Base-by-base conservation (phyloP, 2,113 vertebrate species). In the Apus apus region DNA sequence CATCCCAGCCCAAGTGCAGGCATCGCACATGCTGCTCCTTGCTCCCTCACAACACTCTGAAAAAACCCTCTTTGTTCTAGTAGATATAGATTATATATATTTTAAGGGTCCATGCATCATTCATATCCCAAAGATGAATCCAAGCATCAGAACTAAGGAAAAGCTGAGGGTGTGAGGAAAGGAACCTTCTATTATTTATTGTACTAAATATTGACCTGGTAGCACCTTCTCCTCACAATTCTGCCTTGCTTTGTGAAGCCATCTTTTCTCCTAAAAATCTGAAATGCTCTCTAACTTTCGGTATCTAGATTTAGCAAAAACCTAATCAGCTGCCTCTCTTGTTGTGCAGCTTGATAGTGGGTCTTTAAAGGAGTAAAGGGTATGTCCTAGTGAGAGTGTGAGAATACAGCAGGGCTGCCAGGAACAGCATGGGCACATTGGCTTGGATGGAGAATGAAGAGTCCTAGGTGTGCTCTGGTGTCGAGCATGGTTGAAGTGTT, bases 31-130 rank as follows among this genome's bases (percentile, higher is more conserved):
- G n/a, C 66, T 87, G 36, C 38, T 76, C 66, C 23, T 30, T 88
- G 82, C 85, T 94, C 51, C 54, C 32, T 89, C 61, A 77, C 92
- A 97, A 85, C 58, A 60, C 78, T 68, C 75, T 79, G 85, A 72
- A 97, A 96, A 95, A 96, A 95, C 90, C 76, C 91, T 97, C 96
- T 97, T 96, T 89, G 95, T 96, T 97, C 95, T 93, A 87, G 95
- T 87, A 96, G 81, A 82, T 94, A 93, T 13, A 78, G 80, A 75
- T 95, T 79, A 94, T 93, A 95, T 97, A 98, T 98, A 97, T 98
- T 97, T 97, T 96, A 96, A 91, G 87, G 90, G 45, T 38, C 60
- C 74, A 90, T 98, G 95, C 98, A 98, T 98, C 96, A 98, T 98
- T 98, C 96, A 97, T 97, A 91, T 56, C 16, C 32, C 36, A 90